phyloP scores from a whole-genome alignment of 2,113 vertebrate genomes.

The Taxidea taxus region DNA sequence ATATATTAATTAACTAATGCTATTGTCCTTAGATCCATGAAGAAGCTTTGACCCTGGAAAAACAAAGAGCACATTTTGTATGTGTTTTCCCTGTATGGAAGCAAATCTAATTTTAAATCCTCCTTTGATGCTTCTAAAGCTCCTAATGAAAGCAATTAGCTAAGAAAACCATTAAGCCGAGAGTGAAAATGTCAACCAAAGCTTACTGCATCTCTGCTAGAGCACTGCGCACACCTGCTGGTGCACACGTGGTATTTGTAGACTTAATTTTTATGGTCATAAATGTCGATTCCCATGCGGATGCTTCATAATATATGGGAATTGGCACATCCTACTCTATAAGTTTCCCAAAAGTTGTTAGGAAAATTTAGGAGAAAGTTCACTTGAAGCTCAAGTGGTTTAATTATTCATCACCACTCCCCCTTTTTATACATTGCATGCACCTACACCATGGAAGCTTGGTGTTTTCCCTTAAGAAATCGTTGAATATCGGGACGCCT shows the following conservation, averaged over 20 bases:
- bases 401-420: not conserved
- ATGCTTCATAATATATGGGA: not conserved
- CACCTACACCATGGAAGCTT: not conserved
- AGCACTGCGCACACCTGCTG: not conserved
- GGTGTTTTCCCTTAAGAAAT: not conserved
- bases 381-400: not conserved
- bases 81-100: slow-evolving; percentile 44
- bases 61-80: not conserved
- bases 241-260: fast-evolving
- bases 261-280: not conserved
- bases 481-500: not conserved
- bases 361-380: not conserved
- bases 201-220: not conserved
- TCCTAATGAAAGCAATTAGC: slow-evolving; percentile 56
- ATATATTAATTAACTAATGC: slow-evolving; percentile 26
- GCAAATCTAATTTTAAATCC: slow-evolving; percentile 52
- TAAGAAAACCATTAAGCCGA: slow-evolving; percentile 1
- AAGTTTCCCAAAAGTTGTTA: not conserved
- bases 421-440: not conserved
- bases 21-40: slow-evolving; percentile 7
- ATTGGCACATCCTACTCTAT: not conserved
- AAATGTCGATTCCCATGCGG: not conserved
- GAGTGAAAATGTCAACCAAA: slow-evolving; percentile 12
- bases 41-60: slow-evolving; percentile 39
- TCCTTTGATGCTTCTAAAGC: slow-evolving; percentile 44